Conservation (phyloP, 2,888 invertebrate species). For the Loripinus fragilis region DNA sequence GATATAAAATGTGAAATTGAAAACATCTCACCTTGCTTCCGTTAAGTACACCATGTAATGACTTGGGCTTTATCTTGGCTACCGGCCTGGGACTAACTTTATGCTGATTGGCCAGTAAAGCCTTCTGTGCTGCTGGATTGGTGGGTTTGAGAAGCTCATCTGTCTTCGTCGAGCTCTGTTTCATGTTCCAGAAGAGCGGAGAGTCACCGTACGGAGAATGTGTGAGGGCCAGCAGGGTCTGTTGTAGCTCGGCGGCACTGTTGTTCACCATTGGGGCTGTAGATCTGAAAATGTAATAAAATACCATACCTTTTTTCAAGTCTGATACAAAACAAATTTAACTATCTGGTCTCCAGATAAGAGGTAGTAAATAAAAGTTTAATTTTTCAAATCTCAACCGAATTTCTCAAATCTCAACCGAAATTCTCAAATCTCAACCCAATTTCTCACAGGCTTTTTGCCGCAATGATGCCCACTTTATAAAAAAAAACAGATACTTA, state of each 20-base stretch:
- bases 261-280: slow-evolving; percentile 49
- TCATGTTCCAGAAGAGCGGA: slow-evolving; percentile 91
- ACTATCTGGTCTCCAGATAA: too few relatives aligned
- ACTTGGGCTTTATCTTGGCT: slow-evolving; percentile 86
- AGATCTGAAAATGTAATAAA: slow-evolving; percentile 42
- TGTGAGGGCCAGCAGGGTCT: slow-evolving; percentile 85
- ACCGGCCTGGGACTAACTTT: slow-evolving; percentile 86
- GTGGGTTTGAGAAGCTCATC: slow-evolving; percentile 88
- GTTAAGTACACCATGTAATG: slow-evolving; percentile 76
- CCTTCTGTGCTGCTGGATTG: slow-evolving; percentile 88
- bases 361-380: neutral
- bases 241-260: slow-evolving; percentile 88
- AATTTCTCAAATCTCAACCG: too few relatives aligned
- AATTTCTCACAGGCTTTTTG: too few relatives aligned
- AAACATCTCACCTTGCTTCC: slow-evolving; percentile 84
- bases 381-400: too few relatives aligned
- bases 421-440: too few relatives aligned
- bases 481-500: too few relatives aligned
- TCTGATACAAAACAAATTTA: neutral
- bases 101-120: slow-evolving; percentile 84
- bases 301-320: too few relatives aligned
- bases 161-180: slow-evolving; percentile 85
- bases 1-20: too few relatives aligned
- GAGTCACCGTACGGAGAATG: slow-evolving; percentile 94
- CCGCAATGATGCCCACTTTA: too few relatives aligned